Percentiles rank a stretch among this genome's conserved stretches.
Conservation (phyloP, 2,113 vertebrate species). For the Phaethon lepturus region DNA sequence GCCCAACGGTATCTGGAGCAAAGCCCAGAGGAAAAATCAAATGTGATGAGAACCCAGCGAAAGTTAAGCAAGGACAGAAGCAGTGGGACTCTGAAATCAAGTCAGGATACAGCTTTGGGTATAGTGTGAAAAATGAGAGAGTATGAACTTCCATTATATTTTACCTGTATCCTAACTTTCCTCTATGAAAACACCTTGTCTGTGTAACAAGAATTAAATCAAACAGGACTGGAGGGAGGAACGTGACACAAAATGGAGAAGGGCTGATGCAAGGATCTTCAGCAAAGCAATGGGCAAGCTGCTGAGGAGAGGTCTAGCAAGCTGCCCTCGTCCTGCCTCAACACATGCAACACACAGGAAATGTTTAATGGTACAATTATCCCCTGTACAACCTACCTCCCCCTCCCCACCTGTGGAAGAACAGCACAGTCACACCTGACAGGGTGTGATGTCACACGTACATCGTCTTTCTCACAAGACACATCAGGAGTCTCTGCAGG, state of each 20-base stretch:
- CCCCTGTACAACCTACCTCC: neutral
- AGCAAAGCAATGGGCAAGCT: neutral
- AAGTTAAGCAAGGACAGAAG: neutral
- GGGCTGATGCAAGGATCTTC: neutral
- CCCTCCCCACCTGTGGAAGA: neutral
- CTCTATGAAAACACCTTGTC: neutral
- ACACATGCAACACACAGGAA: neutral
- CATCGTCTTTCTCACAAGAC: neutral
- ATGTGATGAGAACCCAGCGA: neutral
- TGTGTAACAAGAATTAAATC: neutral
- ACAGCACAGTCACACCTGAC: neutral
- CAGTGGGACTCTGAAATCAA: neutral
- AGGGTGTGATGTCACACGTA: neutral
- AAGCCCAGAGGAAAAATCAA: neutral
- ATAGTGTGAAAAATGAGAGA: neutral
- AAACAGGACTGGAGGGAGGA: neutral
- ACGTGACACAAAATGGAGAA: neutral
- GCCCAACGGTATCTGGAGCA: neutral
- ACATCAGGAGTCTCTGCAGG: neutral
- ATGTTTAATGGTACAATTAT: neutral
- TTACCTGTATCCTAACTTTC: neutral
- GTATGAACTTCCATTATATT: neutral
- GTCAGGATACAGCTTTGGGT: neutral
- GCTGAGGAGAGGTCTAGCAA: neutral
- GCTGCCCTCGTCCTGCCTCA: rapidly evolving